Base-by-base conservation (phyloP, 2,888 invertebrate species). In the Cantharis lateralis region DNA sequence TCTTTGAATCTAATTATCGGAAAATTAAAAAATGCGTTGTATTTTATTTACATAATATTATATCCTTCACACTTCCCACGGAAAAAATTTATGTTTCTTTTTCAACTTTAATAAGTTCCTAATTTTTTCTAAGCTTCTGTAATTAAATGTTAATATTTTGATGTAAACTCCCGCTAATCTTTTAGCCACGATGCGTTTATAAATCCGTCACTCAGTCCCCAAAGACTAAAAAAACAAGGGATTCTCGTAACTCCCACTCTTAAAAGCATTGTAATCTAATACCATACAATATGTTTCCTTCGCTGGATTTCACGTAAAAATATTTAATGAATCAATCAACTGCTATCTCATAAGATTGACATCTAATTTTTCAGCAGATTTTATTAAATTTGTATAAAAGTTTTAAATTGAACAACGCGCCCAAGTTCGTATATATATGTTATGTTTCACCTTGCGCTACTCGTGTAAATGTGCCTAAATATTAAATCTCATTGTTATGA, bases 141-240 rank as follows among this genome's bases (percentile, higher is more conserved):
- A 79, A 81, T 81, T 81, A 81, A 80, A 76, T 76, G 80, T 78
- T 81, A 81, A 81, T 81, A 80, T 81, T 80, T 80, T 78, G 75
- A 75, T 79, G 80, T 79, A 80, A 80, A 77, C 78, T 76, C 48
- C 71, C 75, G 66, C 62, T 81, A 80, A 80, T 79, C 76, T 76
- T 48, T 68, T 61, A 73, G 73, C 75, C 77, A 77, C 75, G 78
- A 77, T 77, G 75, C 77, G 69, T 76, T 70, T 75, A 68, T 74
- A 76, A 78, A 74, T 76, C 72, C 76, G 15, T 15, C 71, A 63
- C 71, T 78, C 77, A 66, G 71, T 78, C 79, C 74, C 61, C 61
- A 32, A 70, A 73, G 74, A 72, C 77, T 75, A 28, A 68, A 78
- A 74, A 78, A 78, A 79, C 78, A 79, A 80, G 78, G 78, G 78